A percentile compares a stretch with the other conserved stretches of the same genome.
phyloP scores from a whole-genome alignment of 2,888 invertebrate species.

The Rhynchonema sp. region DNA sequence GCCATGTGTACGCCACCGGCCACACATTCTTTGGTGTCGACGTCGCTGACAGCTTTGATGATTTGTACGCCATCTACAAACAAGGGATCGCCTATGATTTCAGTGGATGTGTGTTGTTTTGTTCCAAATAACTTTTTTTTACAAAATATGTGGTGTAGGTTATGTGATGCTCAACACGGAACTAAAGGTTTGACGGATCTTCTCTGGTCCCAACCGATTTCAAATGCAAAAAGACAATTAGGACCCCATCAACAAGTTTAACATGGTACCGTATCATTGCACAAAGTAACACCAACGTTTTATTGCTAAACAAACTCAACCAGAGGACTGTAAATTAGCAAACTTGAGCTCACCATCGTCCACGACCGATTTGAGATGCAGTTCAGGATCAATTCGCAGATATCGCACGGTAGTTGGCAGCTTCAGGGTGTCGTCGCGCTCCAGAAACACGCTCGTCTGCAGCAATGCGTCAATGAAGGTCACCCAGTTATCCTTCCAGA shows the following conservation, averaged over 20 bases:
- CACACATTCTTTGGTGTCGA: neutral
- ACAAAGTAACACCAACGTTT: too few relatives aligned
- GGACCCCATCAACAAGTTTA: neutral
- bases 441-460: conserved; percentile 27
- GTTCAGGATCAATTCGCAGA: conserved; percentile 2
- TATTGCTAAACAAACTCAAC: too few relatives aligned
- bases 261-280: neutral
- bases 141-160: neutral
- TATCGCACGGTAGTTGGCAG: conserved; percentile 1
- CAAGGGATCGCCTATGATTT: too few relatives aligned
- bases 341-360: neutral
- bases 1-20: neutral
- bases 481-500: conserved; percentile 74
- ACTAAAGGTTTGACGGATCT: too few relatives aligned
- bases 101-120: too few relatives aligned
- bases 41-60: neutral
- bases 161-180: too few relatives aligned
- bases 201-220: too few relatives aligned
- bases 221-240: neutral
- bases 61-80: neutral
- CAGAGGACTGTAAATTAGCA: too few relatives aligned
- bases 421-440: conserved; percentile 1
- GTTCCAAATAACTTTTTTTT: too few relatives aligned
- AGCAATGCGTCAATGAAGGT: conserved; percentile 84
- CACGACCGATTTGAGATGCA: neutral